Evolutionary conservation across 2,888 invertebrate genomes (phyloP), one percentile per base, ranked within the genome.

Genomic region (Atrina japonica): DNA sequence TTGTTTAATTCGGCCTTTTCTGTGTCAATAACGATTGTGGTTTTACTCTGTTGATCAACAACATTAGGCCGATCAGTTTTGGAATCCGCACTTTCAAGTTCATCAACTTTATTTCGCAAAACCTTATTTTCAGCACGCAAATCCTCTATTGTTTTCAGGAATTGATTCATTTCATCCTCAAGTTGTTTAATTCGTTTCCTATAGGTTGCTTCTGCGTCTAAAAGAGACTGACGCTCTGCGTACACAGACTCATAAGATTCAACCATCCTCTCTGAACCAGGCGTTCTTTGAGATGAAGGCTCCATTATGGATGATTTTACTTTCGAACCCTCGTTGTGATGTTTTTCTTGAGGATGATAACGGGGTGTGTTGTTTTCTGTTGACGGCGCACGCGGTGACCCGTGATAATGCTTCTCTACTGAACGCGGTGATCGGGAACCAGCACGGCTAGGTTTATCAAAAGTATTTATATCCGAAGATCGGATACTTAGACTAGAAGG

Each of bases 81-180:
- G 16, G 45, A 45, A 11, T 41, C 16, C 9, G 25, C 9, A n/a
- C 35, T 21, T 68, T 82, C 80, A 0, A 76, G 25, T 23, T 63
- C 58, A 40, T 86, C 86, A 14, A 83, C 70, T 35, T 68, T 77
- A 27, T 70, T 63, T 59, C 81, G 69, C 1, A 84, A 52, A 2
- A 69, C 73, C 63, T 69, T 80, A 60, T 84, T 85, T 71, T 85
- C 85, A 14, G 75, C 53, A 14, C 83, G 80, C 0, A 83, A 65
- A 29, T 79, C 76, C 41, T 85, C 81, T 45, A 85, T 82, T 41
- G 81, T 80, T 41, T 72, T 78, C 7, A 85, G 68, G 66, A 84
- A 83, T 27, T 74, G 76, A 60, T 84, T 85, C 35, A 82, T 76
- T 68, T 86, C 86, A 55, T 84, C 84, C 66, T 86, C 86, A 18